Evolutionary conservation across 2,888 invertebrate species (phyloP), one percentile per base, ranked within the genome.

Genomic region (Brachypterus glaber): DNA sequence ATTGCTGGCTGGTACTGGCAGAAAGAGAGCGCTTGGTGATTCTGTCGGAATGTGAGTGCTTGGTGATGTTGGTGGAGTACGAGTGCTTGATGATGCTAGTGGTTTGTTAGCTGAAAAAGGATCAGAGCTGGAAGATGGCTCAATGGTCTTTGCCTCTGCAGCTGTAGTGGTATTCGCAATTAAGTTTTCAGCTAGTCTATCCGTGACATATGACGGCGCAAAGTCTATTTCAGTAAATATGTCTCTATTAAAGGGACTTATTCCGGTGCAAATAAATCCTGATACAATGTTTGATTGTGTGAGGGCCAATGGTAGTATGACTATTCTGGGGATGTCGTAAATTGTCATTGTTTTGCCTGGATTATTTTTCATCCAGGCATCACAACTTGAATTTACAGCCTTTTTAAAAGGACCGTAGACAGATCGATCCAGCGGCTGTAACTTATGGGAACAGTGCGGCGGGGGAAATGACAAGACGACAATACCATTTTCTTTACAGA

Each of bases 341-440:
- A 49, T 49, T 8, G 39, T 38, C 39, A 49, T 42, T 3, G 39
- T 33, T 36, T 44, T 39, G 24, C 45, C 46, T 17, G 44, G 47
- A 29, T 50, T 32, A 25, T 33, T 45, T 35, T 34, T 21, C 40
- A 49, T 41, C 49, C 46, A 49, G 3, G 35, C 36, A 43, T 45
- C 43, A 17, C 33, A 27, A 17, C 13, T 27, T 24, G 37, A 14
- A 37, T 43, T 47, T 5, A 47, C 29, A 38, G 17, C 27, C 31
- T 47, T 48, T 32, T 50, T 47, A 5, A 48, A 40, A 15, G 41
- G 44, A 9, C 43, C 46, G 29, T 29, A 49, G 5, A 47, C 49
- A 17, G 41, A 30, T 36, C 46, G 30, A 33, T 50, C 48, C 13
- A 49, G 25, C n/a, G 46, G 48, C 35, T 51, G 46, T n/a, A n/a